Conservation (phyloP, 2,888 invertebrate species). For the Oscheius sp. region DNA sequence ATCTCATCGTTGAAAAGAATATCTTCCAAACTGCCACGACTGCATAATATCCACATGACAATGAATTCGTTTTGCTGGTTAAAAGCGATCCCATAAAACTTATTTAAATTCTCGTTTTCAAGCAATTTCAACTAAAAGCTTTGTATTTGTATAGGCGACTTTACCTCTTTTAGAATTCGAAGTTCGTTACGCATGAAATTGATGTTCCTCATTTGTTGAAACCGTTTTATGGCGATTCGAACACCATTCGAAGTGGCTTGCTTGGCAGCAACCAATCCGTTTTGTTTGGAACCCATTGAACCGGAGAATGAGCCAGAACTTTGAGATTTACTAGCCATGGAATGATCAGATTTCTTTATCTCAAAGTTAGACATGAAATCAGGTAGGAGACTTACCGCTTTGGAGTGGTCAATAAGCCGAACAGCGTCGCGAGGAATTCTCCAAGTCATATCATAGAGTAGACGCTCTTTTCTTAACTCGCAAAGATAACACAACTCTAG, state of each 20-base stretch:
- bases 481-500: not conserved
- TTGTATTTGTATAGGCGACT: not conserved
- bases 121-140: constrained; percentile 57
- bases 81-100: constrained; percentile 69
- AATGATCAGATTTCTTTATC: constrained; percentile 61
- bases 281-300: constrained; percentile 59
- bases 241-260: constrained; percentile 66
- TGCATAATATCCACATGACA: constrained; percentile 67
- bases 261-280: constrained; percentile 61
- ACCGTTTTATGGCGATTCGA: constrained; percentile 62
- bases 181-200: constrained; percentile 64
- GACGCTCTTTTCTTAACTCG: constrained; percentile 58
- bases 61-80: constrained; percentile 69
- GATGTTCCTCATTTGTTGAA: constrained; percentile 63
- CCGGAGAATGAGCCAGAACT: constrained; percentile 60
- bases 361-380: not conserved
- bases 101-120: constrained; percentile 69
- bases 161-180: constrained; percentile 61
- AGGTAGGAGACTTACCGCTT: not conserved
- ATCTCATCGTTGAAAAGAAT: constrained; percentile 69
- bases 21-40: constrained; percentile 66
- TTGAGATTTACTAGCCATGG: constrained; percentile 58
- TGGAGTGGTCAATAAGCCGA: not conserved
- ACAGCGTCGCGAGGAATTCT: constrained; percentile 63
- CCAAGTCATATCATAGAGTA: constrained; percentile 69